Conservation (phyloP, 53 echinoderm and acorn worm genomes). For the Stichopus horrens region DNA sequence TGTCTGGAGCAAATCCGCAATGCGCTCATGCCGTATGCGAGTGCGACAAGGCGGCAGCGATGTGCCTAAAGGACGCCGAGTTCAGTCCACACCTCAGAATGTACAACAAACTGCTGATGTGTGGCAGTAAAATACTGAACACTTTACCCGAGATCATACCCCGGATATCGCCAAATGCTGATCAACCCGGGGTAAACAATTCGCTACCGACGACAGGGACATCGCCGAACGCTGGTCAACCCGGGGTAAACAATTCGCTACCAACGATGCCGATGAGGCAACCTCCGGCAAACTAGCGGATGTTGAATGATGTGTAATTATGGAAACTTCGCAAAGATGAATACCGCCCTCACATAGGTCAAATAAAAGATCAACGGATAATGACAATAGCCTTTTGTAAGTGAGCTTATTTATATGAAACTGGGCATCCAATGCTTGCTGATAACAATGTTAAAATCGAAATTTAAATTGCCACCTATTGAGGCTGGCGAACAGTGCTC, state of each 20-base stretch:
- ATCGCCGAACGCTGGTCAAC: neutral
- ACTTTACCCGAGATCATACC: neutral
- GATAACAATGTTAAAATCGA: too few species aligned
- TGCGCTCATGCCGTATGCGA: constrained; percentile 48
- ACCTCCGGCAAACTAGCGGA: too few species aligned
- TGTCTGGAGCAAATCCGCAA: constrained; percentile 14
- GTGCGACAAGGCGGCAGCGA: constrained; percentile 38
- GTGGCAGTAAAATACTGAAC: neutral
- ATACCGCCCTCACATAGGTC: too few species aligned
- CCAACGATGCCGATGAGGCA: too few species aligned
- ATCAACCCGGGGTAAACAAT: neutral
- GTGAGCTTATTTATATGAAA: too few species aligned
- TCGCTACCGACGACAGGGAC: neutral
- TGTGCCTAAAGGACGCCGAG: constrained; percentile 28
- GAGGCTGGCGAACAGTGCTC: too few species aligned
- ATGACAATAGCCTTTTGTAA: too few species aligned
- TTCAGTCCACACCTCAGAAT: constrained; percentile 17
- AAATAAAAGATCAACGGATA: too few species aligned
- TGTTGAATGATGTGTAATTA: too few species aligned
- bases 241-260: neutral
- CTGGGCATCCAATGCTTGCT: too few species aligned
- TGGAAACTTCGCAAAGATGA: too few species aligned
- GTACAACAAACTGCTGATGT: constrained; percentile 41
- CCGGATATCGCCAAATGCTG: neutral
- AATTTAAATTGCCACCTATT: too few species aligned